These are phyloP conservation scores for Nothoprocta perdicaria DNA, from an alignment of 2,113 vertebrate species.

Conservation along the genomic window DNA sequence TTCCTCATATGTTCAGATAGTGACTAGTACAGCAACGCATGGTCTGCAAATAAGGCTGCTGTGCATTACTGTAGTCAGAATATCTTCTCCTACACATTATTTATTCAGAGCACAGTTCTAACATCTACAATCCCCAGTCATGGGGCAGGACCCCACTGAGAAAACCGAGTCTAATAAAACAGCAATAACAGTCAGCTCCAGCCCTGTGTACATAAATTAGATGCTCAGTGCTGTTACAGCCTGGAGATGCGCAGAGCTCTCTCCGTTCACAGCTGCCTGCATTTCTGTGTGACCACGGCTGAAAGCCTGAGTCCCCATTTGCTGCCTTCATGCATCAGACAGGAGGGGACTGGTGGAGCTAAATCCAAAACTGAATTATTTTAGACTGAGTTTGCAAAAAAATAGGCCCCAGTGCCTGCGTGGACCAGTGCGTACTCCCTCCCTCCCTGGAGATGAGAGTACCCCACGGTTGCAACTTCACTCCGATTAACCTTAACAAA, in stretches of 20 bases:
- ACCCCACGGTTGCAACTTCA: not conserved
- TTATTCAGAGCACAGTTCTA: conserved; percentile 32
- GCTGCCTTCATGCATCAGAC: not conserved
- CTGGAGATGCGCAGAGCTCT: conserved; percentile 33
- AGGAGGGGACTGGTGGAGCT: not conserved
- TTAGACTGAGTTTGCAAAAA: not conserved
- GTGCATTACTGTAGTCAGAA: not conserved
- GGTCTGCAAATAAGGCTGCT: conserved; percentile 15
- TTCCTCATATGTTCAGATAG: not conserved
- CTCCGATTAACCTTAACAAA: not conserved
- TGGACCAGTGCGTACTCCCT: not conserved
- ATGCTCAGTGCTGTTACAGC: not conserved
- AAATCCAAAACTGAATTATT: not conserved
- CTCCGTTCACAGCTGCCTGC: not conserved
- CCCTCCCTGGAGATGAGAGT: not conserved
- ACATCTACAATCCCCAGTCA: conserved; percentile 2
- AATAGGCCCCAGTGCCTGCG: not conserved
- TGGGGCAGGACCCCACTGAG: conserved; percentile 48
- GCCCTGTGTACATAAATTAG: conserved; percentile 28
- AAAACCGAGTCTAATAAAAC: conserved; percentile 57
- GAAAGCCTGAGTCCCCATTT: not conserved
- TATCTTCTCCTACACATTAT: not conserved
- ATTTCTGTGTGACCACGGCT: conserved; percentile 18
- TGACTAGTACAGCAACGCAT: not conserved
- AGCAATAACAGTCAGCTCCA: conserved; percentile 48